A percentile compares a stretch with the other conserved stretches of the same genome.
phyloP scores from a whole-genome alignment of 2,888 invertebrate genomes.

The Theodoxus fluviatilis region DNA sequence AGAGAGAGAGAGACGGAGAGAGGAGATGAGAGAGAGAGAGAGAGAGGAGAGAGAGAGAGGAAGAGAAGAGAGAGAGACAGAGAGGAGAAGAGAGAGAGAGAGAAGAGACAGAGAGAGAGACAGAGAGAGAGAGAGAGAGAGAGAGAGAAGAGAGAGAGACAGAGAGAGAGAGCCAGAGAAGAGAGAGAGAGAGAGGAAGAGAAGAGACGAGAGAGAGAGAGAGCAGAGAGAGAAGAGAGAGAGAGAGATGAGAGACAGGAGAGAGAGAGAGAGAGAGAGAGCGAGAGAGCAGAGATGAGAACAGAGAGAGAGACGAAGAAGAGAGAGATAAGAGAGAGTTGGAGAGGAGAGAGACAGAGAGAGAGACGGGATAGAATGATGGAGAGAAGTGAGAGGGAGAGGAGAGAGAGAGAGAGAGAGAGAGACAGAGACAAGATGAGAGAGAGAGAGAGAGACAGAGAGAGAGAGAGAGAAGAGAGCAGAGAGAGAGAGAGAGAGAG shows the following conservation, averaged over 20 bases:
- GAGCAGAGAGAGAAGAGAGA: background rate
- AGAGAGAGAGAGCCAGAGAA: background rate
- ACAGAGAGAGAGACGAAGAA: background rate
- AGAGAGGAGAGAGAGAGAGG: background rate
- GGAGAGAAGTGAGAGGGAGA: background rate
- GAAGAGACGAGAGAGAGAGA: background rate
- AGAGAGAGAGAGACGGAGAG: background rate
- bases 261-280: background rate
- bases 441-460: background rate
- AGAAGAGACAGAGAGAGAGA: background rate
- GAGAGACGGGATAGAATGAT: too few species aligned
- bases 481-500: conserved; percentile 19
- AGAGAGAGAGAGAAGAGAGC: background rate
- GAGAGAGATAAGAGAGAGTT: background rate
- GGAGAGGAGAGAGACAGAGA: background rate
- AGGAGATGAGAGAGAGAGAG: background rate
- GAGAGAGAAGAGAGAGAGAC: background rate
- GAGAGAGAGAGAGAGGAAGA: conserved; percentile 5
- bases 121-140: background rate
- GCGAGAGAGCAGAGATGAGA: too few species aligned
- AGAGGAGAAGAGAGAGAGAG: background rate
- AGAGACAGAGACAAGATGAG: background rate
- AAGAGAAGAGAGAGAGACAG: background rate
- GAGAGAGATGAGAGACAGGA: background rate
- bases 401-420: background rate